Evolutionary conservation across 2,888 invertebrate genomes (phyloP).

Genomic region (Arrhopalites spinosus): DNA sequence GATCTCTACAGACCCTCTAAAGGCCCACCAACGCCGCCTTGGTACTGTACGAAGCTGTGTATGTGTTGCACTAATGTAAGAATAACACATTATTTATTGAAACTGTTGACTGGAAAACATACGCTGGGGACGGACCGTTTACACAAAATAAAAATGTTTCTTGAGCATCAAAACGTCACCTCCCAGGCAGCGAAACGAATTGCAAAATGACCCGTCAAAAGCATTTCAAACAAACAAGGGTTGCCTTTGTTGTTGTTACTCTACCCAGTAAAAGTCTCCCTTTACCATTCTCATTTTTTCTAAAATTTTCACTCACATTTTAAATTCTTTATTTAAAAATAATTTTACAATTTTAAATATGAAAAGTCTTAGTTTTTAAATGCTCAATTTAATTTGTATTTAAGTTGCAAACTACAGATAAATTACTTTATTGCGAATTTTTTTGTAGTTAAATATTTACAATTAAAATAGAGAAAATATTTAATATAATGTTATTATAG

Average conservation of each 20-base stretch:
- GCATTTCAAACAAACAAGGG: slow-evolving; percentile 11
- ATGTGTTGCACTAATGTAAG: background rate
- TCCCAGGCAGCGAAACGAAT: slow-evolving; percentile 56
- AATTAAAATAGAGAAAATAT: no score
- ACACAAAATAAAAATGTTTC: slow-evolving; percentile 38
- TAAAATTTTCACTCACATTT: no score
- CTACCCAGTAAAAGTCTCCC: background rate
- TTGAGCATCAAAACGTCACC: slow-evolving; percentile 37
- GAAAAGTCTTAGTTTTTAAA: no score
- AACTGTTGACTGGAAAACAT: slow-evolving; percentile 22
- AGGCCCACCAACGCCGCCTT: slow-evolving; percentile 30
- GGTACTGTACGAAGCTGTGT: background rate
- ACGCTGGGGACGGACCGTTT: slow-evolving; percentile 19
- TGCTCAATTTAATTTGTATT: no score
- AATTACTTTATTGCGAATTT: background rate
- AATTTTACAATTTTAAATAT: no score
- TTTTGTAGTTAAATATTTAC: background rate
- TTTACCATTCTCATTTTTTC: no score
- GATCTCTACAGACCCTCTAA: no score
- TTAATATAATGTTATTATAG: no score
- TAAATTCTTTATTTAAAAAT: no score
- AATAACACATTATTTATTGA: slow-evolving; percentile 31
- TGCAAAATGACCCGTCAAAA: slow-evolving; percentile 48
- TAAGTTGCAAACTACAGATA: background rate
- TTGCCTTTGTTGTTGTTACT: no score